These are phyloP conservation scores for Plebejus argus DNA, from an alignment of 2,888 invertebrate genomes.

Conservation along the genomic window DNA sequence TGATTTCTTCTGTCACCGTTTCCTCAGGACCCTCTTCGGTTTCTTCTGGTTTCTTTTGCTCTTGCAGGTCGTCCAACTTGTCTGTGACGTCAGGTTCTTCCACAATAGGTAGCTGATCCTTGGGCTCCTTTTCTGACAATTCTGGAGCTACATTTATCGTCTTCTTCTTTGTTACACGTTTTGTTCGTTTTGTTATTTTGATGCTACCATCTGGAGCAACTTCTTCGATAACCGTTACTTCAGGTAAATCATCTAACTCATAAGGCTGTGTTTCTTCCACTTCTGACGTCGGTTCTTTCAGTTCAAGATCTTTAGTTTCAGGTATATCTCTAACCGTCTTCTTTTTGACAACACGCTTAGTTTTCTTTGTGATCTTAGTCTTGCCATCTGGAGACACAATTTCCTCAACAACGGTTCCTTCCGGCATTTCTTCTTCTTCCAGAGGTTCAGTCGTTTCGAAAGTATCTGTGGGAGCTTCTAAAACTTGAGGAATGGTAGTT, in stretches of 20 bases:
- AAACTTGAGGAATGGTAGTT: constrained; percentile 47
- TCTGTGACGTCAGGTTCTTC: constrained; percentile 47
- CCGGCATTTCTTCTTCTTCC: constrained; percentile 46
- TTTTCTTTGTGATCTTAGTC: constrained; percentile 11
- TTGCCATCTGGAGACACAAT: not conserved
- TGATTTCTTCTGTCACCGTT: constrained; percentile 32
- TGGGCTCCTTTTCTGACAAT: constrained; percentile 29
- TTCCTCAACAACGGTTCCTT: constrained; percentile 47
- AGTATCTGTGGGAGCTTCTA: constrained; percentile 44
- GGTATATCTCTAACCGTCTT: not conserved
- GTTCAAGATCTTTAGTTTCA: constrained; percentile 34
- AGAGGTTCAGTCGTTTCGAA: constrained; percentile 42
- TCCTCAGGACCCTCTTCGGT: constrained; percentile 47
- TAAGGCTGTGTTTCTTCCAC: constrained; percentile 53
- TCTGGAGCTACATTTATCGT: not conserved
- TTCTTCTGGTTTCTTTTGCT: constrained; percentile 49
- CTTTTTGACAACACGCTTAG: constrained; percentile 17
- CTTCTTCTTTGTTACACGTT: not conserved
- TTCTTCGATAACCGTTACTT: too few species aligned
- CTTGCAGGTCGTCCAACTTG: constrained; percentile 41
- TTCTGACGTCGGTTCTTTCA: constrained; percentile 48
- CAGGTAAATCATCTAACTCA: constrained; percentile 38
- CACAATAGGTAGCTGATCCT: constrained; percentile 44
- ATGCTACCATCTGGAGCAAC: not conserved
- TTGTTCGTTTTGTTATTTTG: too few species aligned